Evolutionary conservation across 2,888 invertebrate species (phyloP).

Genomic region (Amphipoea oculea): DNA sequence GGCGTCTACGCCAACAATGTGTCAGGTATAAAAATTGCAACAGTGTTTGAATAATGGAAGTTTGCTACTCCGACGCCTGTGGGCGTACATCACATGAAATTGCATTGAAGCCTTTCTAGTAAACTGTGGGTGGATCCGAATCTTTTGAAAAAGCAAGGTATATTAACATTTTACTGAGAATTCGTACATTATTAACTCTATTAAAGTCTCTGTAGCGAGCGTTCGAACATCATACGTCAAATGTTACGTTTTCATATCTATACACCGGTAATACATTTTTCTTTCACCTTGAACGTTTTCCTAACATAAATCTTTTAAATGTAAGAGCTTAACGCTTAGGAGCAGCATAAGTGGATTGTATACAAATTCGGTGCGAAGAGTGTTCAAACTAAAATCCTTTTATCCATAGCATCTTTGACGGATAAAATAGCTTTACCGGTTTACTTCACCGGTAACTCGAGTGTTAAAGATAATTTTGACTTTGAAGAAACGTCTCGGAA

Average conservation of each 20-base stretch:
- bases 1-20: slow-evolving; percentile 31
- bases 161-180: not conserved
- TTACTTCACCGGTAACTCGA: slow-evolving; percentile 25
- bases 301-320: slow-evolving; percentile 44
- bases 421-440: slow-evolving; percentile 45
- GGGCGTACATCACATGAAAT: slow-evolving; percentile 33
- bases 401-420: slow-evolving; percentile 43
- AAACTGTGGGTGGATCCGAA: not conserved
- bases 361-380: slow-evolving; percentile 30
- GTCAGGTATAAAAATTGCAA: slow-evolving; percentile 45
- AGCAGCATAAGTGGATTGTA: slow-evolving; percentile 49
- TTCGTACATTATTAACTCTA: slow-evolving; percentile 4
- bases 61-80: slow-evolving; percentile 12
- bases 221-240: slow-evolving; percentile 27
- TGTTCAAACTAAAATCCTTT: slow-evolving; percentile 52
- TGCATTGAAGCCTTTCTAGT: slow-evolving; percentile 26
- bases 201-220: not conserved
- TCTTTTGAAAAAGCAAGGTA: not conserved
- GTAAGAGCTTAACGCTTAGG: slow-evolving; percentile 37
- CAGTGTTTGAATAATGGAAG: slow-evolving; percentile 44
- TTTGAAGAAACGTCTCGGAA: not conserved
- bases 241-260: slow-evolving; percentile 21
- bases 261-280: slow-evolving; percentile 18
- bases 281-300: slow-evolving; percentile 38
- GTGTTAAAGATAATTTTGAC: slow-evolving; percentile 20